phyloP scores from a whole-genome alignment of 2,888 invertebrate genomes.

The Pachydiplax longipennis region DNA sequence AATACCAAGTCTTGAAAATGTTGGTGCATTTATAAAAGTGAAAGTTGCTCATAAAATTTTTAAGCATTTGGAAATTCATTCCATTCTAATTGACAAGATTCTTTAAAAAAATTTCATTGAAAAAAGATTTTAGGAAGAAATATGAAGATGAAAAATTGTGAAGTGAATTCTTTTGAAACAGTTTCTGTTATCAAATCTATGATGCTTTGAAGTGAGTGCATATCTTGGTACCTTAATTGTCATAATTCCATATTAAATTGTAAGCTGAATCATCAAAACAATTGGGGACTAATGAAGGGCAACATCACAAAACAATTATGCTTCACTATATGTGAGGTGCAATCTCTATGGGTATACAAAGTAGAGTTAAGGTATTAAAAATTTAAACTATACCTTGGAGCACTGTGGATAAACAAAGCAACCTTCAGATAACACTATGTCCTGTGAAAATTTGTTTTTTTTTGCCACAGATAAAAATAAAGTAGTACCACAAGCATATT shows the following conservation, averaged over 20 bases:
- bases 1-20: not conserved
- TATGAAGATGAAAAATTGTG: not conserved
- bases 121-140: not conserved
- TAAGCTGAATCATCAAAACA: not conserved
- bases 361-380: not conserved
- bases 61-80: not conserved
- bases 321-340: not conserved
- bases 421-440: not conserved
- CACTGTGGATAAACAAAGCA: not conserved
- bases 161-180: not conserved
- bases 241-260: not conserved
- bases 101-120: not conserved
- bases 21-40: not conserved
- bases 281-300: not conserved
- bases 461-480: not conserved
- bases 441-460: not conserved
- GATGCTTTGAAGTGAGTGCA: not conserved
- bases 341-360: not conserved
- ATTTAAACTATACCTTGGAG: not conserved
- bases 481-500: not conserved
- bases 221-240: not conserved
- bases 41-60: not conserved
- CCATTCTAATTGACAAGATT: not conserved
- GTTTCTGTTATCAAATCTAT: not conserved
- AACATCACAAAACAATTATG: constrained; percentile 16